Base-by-base conservation (phyloP, 2,797 vertebrate genomes). In the Hybognathus amarus region DNA sequence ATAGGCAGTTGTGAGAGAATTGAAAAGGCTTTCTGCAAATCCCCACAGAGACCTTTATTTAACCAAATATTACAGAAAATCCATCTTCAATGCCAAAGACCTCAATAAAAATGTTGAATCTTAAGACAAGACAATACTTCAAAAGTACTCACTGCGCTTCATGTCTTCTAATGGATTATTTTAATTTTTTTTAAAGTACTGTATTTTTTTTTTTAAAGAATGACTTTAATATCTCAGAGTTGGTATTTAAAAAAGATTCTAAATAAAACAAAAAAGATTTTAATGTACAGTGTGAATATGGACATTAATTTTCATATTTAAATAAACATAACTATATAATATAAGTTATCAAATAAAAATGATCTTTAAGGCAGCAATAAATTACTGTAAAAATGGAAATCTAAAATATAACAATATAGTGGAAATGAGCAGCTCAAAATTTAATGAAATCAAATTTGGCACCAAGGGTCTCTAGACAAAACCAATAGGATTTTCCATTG, bases 21-120 rank as follows among this genome's bases (percentile, higher is more conserved):
- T 24, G 47, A 24, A 82, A 42, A 74, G 70, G 83, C 83, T 36
- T 24, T 70, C 59, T 54, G 59, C 73, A 85, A 88, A 86, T 86
- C 85, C 75, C 52, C 36, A 68, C 42, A 78, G 63, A 84, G 74
- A 52, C 45, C 24, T 85, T 73, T 80, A 84, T 83, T 79, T 86
- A 54, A 77, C 40, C 54, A 73, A 78, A 80, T 83, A 80, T 75
- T 74, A 83, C 50, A 70, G 82, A 56, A 73, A 59, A 20, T 17
- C 69, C 36, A 52, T 70, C 13, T 73, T 42, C 52, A 63, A 17
- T 77, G 77, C 80, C 73, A 83, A 77, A 69, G 42, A 77, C 38
- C 22, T 80, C 40, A 68, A 33, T 69, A 59, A 75, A 83, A 77
- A 77, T n/a, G 24, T 15, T 27, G 56, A 83, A 83, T 50, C 71